Evolutionary conservation across 2,888 invertebrate genomes (phyloP), one percentile per base, ranked within the genome.

Genomic region (Aleiodes testaceus): DNA sequence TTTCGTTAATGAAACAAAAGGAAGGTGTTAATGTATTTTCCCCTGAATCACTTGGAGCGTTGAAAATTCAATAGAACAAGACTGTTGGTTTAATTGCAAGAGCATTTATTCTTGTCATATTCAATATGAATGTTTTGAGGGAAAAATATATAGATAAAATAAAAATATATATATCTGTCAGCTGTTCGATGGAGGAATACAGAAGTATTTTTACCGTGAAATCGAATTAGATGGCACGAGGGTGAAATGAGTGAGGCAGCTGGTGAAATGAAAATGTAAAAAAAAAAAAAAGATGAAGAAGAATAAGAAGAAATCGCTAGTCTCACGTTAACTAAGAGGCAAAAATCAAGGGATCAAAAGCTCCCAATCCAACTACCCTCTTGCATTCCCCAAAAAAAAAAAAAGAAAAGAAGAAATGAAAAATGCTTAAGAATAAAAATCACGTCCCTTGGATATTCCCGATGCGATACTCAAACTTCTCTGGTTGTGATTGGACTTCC

Each of bases 21-120:
- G 72, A 42, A 36, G 42, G 72, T 69, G 73, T 64, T 70, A 68
- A 76, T 70, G 74, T 63, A 74, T 74, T 73, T 74, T 18, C 42
- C 52, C 70, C 68, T 66, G 63, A 68, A 69, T 68, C 63, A n/a
- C 9, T 20, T 59, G 18, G 42, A 9, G 47, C 36, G 63, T 36
- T 36, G 53, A 72, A 70, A 71, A 68, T 70, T 44, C 63, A 42
- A 59, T 12, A 18, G 42, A 36, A 36, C 4, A 12, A 53, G 53
- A 53, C 53, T 26, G 53, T 26, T 59, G 16, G 36, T 26, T 53
- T 53, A 53, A 53, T 53, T 53, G 14, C 26, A 14, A 26, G 14
- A 4, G 30, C 12, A 53, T 42, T 59, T 42, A 59, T 36, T 59
- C 36, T 16, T 42, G 7, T 14, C 6, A 3, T 16, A 47, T 47